Percentiles rank a stretch among this genome's conserved stretches.
Evolutionary conservation across 2,113 vertebrate species (phyloP).

Genomic region (Leptobrachium ailaonicum): DNA sequence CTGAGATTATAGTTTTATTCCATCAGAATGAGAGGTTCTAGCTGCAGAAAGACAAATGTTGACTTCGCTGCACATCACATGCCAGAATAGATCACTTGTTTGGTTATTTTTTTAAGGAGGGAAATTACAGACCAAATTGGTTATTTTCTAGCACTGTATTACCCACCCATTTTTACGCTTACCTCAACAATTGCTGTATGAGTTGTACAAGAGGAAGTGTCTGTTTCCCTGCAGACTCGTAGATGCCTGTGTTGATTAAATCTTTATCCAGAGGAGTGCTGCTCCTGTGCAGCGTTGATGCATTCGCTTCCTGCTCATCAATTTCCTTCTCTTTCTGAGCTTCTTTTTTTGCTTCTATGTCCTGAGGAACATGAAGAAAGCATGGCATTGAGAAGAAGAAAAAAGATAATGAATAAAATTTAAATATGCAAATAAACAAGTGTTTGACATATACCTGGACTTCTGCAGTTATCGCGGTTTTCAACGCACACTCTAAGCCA

Average conservation of each 20-base stretch:
- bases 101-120: no score
- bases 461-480: slow-evolving; percentile 94
- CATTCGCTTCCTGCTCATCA: slow-evolving; percentile 95
- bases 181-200: slow-evolving; percentile 94
- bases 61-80: no score
- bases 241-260: slow-evolving; percentile 95
- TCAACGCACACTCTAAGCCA: slow-evolving; percentile 90
- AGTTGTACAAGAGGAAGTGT: slow-evolving; percentile 94
- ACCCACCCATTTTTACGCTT: slow-evolving; percentile 1
- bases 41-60: no score
- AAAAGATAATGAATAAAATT: background rate
- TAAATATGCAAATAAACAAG: no score
- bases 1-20: no score
- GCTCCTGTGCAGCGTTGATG: slow-evolving; percentile 87
- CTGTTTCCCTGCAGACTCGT: slow-evolving; percentile 91
- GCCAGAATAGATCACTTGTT: no score
- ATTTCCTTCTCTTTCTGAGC: slow-evolving; percentile 98
- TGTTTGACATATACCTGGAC: slow-evolving; percentile 78
- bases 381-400: background rate
- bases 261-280: slow-evolving; percentile 93
- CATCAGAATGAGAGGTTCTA: no score
- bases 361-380: slow-evolving; percentile 63
- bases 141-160: no score
- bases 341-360: slow-evolving; percentile 97
- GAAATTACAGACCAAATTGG: no score